A percentile compares a stretch with the other conserved stretches of the same genome.
These are phyloP conservation scores for Uromys caudimaculatus DNA, from an alignment of 2,797 vertebrate genomes.

Conservation along the genomic window DNA sequence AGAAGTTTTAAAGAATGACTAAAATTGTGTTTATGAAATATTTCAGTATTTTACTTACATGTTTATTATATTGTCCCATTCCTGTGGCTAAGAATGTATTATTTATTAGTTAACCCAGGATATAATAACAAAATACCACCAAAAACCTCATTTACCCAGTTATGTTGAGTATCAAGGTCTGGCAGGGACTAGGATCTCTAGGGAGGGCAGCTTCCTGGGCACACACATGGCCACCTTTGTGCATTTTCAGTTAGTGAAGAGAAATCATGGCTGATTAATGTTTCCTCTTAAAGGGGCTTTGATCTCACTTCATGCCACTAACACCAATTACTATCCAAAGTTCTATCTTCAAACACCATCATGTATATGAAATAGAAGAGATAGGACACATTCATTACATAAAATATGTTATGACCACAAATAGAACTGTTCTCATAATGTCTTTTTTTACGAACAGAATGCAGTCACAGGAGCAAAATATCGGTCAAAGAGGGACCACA, in stretches of 20 bases:
- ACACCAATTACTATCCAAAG: not conserved
- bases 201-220: not conserved
- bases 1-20: not conserved
- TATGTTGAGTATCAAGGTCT: not conserved
- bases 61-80: not conserved
- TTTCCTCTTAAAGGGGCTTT: not conserved
- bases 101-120: not conserved
- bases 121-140: not conserved
- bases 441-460: slow-evolving; percentile 80
- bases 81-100: not conserved
- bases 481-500: slow-evolving; percentile 87
- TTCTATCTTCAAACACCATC: not conserved
- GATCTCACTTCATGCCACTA: not conserved
- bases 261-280: not conserved
- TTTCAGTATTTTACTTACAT: not conserved
- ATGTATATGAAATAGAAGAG: not conserved
- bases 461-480: slow-evolving; percentile 81
- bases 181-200: not conserved
- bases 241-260: not conserved
- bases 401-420: not conserved
- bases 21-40: not conserved
- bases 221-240: not conserved
- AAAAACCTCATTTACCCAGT: not conserved
- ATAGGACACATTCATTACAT: not conserved
- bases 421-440: not conserved